These are phyloP conservation scores for Ciona savignyi DNA, from an alignment of 23 tunicate genomes.

Conservation along the genomic window DNA sequence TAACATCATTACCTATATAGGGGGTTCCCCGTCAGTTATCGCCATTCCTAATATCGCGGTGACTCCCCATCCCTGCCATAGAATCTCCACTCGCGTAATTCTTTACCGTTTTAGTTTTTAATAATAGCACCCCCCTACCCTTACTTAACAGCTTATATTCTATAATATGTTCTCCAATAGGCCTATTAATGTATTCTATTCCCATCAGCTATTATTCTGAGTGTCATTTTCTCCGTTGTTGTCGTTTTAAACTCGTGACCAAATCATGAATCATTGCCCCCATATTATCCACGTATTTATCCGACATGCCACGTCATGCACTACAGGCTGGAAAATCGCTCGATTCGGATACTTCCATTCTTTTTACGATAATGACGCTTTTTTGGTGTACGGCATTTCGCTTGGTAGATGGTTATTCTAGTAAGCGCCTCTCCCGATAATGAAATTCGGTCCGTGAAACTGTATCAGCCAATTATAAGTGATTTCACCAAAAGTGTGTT, in stretches of 20 bases:
- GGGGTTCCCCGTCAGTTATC: background rate
- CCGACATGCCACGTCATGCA: background rate
- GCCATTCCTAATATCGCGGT: background rate
- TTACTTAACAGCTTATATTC: background rate
- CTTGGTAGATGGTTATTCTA: background rate
- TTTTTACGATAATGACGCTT: background rate
- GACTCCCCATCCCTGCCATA: background rate
- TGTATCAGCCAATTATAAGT: background rate
- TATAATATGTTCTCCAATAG: background rate
- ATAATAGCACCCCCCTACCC: background rate
- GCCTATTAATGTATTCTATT: background rate
- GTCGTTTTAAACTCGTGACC: background rate
- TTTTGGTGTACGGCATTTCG: background rate
- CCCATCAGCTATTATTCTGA: background rate
- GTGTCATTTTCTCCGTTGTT: background rate
- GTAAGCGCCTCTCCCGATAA: background rate
- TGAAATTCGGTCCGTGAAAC: background rate
- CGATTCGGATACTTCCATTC: too few species aligned
- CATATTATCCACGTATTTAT: background rate
- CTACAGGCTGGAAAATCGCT: too few species aligned
- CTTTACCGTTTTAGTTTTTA: background rate
- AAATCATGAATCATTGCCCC: background rate
- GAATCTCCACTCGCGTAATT: constrained; percentile 1
- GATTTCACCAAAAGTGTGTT: background rate
- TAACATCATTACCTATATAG: constrained; percentile 8